phyloP scores from a whole-genome alignment of 2,113 vertebrate genomes.

The Phyllostomus discolor region DNA sequence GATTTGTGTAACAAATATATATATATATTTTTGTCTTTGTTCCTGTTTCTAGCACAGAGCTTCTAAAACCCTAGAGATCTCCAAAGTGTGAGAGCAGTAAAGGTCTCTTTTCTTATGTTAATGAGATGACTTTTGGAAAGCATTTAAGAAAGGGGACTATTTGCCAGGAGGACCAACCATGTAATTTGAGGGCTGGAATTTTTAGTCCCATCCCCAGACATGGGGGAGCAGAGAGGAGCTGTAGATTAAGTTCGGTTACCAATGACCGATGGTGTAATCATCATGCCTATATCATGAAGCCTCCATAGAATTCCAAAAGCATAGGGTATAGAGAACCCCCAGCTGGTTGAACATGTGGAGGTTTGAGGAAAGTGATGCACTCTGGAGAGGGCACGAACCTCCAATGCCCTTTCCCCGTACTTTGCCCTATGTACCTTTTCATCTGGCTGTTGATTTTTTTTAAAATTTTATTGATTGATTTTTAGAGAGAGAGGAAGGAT shows the following conservation, averaged over 20 bases:
- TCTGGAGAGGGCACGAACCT: background rate
- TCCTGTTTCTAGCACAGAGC: background rate
- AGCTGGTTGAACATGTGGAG: background rate
- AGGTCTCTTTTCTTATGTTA: background rate
- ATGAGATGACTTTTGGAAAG: background rate
- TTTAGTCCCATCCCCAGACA: background rate
- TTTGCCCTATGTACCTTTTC: background rate
- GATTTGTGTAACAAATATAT: background rate
- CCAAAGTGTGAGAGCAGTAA: background rate
- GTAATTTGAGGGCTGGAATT: background rate
- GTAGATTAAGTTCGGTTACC: background rate
- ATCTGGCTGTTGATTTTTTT: background rate
- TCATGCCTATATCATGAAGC: background rate
- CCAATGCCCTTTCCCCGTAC: background rate
- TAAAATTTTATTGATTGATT: no score
- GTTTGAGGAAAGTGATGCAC: background rate
- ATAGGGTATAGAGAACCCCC: background rate
- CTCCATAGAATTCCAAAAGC: background rate
- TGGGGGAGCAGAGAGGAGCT: background rate
- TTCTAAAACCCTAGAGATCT: background rate
- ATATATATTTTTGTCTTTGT: background rate
- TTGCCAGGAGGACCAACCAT: background rate
- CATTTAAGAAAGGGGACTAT: background rate
- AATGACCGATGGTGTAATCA: background rate
- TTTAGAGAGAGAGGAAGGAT: no score